Evolutionary conservation across 2,113 vertebrate species (phyloP), one percentile per base, ranked within the genome.

Genomic region (Gobius niger): DNA sequence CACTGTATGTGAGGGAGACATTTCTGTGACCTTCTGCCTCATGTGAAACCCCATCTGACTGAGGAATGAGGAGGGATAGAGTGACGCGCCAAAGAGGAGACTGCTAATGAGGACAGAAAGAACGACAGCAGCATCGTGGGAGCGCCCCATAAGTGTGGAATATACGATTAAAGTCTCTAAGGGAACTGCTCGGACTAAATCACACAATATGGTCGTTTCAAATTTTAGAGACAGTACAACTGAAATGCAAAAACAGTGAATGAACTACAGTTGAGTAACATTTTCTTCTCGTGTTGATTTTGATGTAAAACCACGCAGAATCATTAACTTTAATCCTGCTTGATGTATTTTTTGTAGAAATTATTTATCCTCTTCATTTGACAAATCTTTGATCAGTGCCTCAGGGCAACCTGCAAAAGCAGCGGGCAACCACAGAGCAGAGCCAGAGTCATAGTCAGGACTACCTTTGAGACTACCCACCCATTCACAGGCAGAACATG

Each of bases 11-110:
- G 69, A 77, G 75, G 78, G 80, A 88, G 87, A 83, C 80, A 86
- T 90, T 87, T 88, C 78, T 81, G 83, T 91, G 90, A 91, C 90
- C 88, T 90, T 91, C 88, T 87, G 83, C 72, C 74, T 60, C 34
- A 85, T 19, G 72, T 76, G 77, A 76, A 89, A 80, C 87, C 76
- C 81, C 77, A 84, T 88, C 89, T 90, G 88, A 90, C 87, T 90
- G 80, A 78, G 82, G 84, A 88, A 91, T 91, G 85, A 89, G 88
- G 67, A 82, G 82, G 77, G 78, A 88, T 85, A 80, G 86, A 82
- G 75, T 82, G 83, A 89, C 82, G 80, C 42, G 53, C 67, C 66
- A 47, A 73, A 84, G 85, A 85, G 86, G 75, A 85, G 89, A 89
- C 89, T 88, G 75, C 84, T 87, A 91, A 91, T 91, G 88, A 88